Conservation (phyloP, 2,888 invertebrate species). For the Himalopsyche tibetana region DNA sequence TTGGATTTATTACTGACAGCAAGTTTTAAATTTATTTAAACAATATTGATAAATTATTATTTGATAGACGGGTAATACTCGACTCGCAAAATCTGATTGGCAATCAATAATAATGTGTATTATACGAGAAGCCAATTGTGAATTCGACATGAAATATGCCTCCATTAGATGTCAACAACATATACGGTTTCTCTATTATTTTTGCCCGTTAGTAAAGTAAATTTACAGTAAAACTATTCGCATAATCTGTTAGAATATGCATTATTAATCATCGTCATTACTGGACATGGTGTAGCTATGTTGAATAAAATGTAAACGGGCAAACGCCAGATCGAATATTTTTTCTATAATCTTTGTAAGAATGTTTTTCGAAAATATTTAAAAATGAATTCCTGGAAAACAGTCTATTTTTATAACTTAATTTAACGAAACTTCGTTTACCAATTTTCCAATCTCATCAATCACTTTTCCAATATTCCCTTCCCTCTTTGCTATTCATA, state of each 20-base stretch:
- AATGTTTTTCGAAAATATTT: too few relatives aligned
- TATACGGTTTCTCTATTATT: too few relatives aligned
- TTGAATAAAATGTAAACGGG: too few relatives aligned
- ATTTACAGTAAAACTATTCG: too few relatives aligned
- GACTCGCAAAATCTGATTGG: conserved; percentile 28
- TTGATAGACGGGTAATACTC: background rate
- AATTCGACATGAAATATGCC: background rate
- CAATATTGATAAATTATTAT: conserved; percentile 22
- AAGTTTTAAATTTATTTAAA: background rate
- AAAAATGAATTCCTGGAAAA: background rate
- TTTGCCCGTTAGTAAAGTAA: too few relatives aligned
- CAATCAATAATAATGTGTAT: background rate
- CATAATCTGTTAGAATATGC: too few relatives aligned
- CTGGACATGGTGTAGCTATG: too few relatives aligned
- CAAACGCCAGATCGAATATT: too few relatives aligned
- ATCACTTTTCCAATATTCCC: conserved; percentile 22
- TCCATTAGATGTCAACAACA: background rate
- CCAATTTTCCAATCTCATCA: background rate
- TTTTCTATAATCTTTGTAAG: too few relatives aligned
- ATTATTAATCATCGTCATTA: too few relatives aligned
- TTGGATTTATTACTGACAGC: background rate
- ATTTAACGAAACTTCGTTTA: background rate
- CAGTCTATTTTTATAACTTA: background rate
- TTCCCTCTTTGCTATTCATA: background rate
- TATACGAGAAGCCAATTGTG: background rate